Base-by-base conservation (phyloP, 2,797 vertebrate species). In the Octomys mimax region DNA sequence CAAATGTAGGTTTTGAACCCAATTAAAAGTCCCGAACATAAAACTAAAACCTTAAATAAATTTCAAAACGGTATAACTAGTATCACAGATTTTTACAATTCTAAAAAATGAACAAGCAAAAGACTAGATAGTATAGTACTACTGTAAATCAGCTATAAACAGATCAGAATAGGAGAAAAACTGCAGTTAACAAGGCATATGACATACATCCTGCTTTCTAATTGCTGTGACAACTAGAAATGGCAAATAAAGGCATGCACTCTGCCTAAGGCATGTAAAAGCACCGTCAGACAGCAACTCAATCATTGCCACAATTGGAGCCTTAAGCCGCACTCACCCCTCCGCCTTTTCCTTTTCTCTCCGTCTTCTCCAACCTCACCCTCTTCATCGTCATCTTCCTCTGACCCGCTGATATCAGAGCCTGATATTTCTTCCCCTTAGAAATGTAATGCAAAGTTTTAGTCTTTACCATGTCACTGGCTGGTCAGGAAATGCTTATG, bases 371-470 rank as follows among this genome's bases (percentile, higher is more conserved):
- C 99, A 80, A 98, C 97, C 79, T 99, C 99, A 18, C 99, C 99
- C 28, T 99, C 99, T 8, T 99, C 99, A 81, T 99, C 99, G 31
- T 99, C 99, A 91, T 99, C 99, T 18, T 99, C 99, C 88, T 99
- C 99, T 88, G 99, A 99, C 5, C 99, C 99, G 39, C 99, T 99
- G 75, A 98, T 99, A 88, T 99, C 99, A 2, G 99, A 99, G 64
- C 99, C 99, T 61, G 99, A 99, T 95, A 99, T 99, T 98, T 99
- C 99, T 98, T 99, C 99, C 66, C 99, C 99, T 99, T 84, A 57
- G 93, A 57, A 97, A 98, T 3, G 94, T 46, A 97, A 97, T 0
- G 31, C 2, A 1, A 18, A 31, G 24, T 97, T 24, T 92, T 87
- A 85, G 62, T 28, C 77, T 59, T 28, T 0, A 12, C 10, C 12